Evolutionary conservation across 2,113 vertebrate genomes (phyloP), one percentile per base, ranked within the genome.

Genomic region (Trogon melanurus): DNA sequence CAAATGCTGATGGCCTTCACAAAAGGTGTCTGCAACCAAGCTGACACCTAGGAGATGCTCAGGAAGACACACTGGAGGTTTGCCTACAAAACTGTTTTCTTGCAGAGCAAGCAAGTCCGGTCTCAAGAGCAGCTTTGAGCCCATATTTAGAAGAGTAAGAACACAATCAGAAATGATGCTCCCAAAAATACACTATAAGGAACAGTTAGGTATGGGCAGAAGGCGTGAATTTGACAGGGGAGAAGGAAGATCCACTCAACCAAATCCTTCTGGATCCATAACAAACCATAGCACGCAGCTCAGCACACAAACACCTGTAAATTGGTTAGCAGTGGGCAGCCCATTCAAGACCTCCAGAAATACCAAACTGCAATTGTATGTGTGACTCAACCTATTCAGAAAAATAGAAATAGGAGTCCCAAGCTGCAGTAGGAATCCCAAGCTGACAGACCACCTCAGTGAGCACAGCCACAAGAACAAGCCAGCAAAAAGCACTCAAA

Each of bases 1-100:
- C 70, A 71, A 67, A 14, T 64, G 69, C 32, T 0, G 0, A 41
- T 7, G 27, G 62, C 17, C 74, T 85, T 82, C 10, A 32, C 1
- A 1, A 76, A 62, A 64, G 45, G 48, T 60, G 44, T 47, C 38
- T 67, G 29, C 53, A 82, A n/a, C 48, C 44, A 13, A 8, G 9
- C 10, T 64, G 53, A 64, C 38, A 51, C 22, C 38, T 9, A 56
- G 32, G 19, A 88, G 7, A 27, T 29, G 81, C 66, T 57, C 27
- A 38, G 56, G 36, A 69, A 71, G 29, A 58, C n/a, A 65, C 51
- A 41, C 5, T 36, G 38, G 44, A 60, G 7, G 25, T 54, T 53
- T 53, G 17, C 51, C 93, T 53, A 70, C 30, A 45, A 66, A 91
- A 81, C 20, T 34, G 18, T 38, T 51, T 41, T 74, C 61, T 34